Percentiles rank a stretch among this genome's conserved stretches.
Conservation (phyloP, 2,888 invertebrate genomes). For the Zhuqinia jingwanae region DNA sequence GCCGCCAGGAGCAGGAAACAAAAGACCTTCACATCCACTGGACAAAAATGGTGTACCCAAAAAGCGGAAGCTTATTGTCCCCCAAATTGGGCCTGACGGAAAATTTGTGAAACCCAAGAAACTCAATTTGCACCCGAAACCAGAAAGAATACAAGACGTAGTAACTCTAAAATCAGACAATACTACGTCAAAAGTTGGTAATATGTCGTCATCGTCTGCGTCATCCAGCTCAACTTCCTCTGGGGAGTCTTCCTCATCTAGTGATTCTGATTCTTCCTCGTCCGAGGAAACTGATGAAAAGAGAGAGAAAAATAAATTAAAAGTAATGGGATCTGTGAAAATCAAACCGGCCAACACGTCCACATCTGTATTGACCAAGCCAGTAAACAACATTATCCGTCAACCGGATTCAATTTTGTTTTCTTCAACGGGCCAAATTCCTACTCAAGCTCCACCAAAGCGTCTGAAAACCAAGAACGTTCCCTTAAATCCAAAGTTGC, state of each 20-base stretch:
- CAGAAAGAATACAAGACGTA: no score
- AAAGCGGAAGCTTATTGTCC: slow-evolving; percentile 37
- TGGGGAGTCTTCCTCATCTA: slow-evolving; percentile 71
- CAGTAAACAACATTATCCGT: slow-evolving; percentile 6
- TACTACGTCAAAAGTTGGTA: slow-evolving; percentile 13
- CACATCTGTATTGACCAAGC: not conserved
- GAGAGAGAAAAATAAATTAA: no score
- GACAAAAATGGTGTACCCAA: slow-evolving; percentile 12
- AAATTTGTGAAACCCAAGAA: slow-evolving; percentile 21
- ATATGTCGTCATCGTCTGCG: slow-evolving; percentile 57
- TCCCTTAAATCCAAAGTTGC: slow-evolving; percentile 76
- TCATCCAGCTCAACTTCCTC: slow-evolving; percentile 74
- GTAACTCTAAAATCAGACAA: slow-evolving; percentile 1
- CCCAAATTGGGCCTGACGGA: slow-evolving; percentile 36
- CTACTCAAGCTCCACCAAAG: slow-evolving; percentile 44
- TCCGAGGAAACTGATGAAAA: slow-evolving; percentile 56
- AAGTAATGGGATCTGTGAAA: not conserved
- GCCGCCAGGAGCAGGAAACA: slow-evolving; percentile 51
- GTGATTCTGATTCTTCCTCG: slow-evolving; percentile 58
- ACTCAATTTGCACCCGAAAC: not conserved
- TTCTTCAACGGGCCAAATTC: slow-evolving; percentile 18
- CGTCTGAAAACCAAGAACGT: slow-evolving; percentile 78
- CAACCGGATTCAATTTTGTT: slow-evolving; percentile 28
- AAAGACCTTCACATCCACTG: not conserved
- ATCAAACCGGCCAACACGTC: not conserved